A percentile compares a stretch with the other conserved stretches of the same genome.
These are phyloP conservation scores for Phaonia tiefii DNA, from an alignment of 2,888 invertebrate genomes.

Conservation along the genomic window DNA sequence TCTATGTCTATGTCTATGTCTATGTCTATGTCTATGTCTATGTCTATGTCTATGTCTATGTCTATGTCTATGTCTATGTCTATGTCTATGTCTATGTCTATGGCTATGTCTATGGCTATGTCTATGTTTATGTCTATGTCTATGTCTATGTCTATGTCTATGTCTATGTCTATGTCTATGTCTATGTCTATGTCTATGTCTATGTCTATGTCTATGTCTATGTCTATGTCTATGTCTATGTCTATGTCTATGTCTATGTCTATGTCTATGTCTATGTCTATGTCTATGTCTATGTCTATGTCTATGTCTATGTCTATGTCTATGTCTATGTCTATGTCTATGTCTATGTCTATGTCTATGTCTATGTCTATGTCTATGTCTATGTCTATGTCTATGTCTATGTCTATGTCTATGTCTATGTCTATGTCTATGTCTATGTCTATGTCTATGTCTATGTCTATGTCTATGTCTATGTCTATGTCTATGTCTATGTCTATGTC, in stretches of 20 bases:
- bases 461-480: background rate
- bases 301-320: background rate
- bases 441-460: background rate
- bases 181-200: background rate
- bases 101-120: background rate
- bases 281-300: no score
- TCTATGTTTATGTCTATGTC: background rate
- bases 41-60: constrained; percentile 10
- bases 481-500: no score
- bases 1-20: background rate
- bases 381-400: background rate
- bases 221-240: background rate
- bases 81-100: constrained; percentile 10
- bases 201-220: background rate
- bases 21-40: constrained; percentile 10
- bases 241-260: background rate
- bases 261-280: no score
- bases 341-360: background rate
- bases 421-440: background rate
- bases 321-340: background rate
- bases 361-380: background rate
- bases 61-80: constrained; percentile 10
- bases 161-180: background rate
- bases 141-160: background rate
- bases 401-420: background rate